These are phyloP conservation scores for Holothuria leucospilota DNA, from an alignment of 53 echinoderm and acorn worm genomes.

Conservation along the genomic window DNA sequence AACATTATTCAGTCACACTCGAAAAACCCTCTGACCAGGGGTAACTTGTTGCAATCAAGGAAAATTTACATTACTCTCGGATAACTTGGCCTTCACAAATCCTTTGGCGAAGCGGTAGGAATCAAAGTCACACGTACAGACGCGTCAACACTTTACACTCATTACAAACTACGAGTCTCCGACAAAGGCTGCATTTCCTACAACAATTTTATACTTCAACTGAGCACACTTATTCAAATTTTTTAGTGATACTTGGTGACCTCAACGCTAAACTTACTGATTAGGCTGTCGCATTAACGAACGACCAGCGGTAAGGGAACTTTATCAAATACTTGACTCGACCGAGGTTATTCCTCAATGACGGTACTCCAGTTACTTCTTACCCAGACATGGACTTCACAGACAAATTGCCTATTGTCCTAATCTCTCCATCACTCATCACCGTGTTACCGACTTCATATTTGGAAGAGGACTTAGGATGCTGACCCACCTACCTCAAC, in stretches of 20 bases:
- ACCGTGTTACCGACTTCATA: no score
- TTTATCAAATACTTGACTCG: no score
- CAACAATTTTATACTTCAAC: neutral
- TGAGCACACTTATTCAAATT: neutral
- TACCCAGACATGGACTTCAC: no score
- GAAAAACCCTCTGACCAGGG: neutral
- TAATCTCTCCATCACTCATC: neutral
- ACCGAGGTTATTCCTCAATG: neutral
- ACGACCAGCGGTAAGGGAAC: neutral
- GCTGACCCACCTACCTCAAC: no score
- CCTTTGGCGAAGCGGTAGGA: neutral
- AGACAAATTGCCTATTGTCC: conserved; percentile 4
- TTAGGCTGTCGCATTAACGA: no score
- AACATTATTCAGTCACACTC: no score
- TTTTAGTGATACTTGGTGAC: neutral
- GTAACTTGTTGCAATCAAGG: neutral
- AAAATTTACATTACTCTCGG: no score
- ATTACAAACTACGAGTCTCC: neutral
- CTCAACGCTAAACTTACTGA: conserved; percentile 32
- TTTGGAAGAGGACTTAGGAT: no score
- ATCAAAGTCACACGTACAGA: neutral
- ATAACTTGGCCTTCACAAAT: neutral
- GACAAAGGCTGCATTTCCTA: neutral
- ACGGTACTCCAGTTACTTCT: neutral
- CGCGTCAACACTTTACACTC: neutral